Evolutionary conservation across 2,113 vertebrate genomes (phyloP).

Genomic region (Zingel zingel): DNA sequence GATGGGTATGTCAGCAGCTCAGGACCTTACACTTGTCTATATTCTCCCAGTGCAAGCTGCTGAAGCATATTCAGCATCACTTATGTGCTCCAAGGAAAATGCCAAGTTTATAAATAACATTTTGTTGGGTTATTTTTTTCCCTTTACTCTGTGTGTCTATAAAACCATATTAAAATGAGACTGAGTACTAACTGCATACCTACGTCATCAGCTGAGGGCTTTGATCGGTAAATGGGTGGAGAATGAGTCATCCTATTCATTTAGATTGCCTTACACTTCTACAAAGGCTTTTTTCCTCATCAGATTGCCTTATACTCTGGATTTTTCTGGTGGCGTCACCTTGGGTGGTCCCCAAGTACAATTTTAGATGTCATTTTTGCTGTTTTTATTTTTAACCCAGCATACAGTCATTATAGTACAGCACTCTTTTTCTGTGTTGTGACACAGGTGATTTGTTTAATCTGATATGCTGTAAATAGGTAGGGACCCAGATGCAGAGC

Average conservation of each 20-base stretch:
- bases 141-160: conserved; percentile 29
- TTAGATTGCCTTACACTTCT: conserved; percentile 51
- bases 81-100: conserved; percentile 59
- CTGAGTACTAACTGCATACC: conserved; percentile 13
- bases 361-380: conserved; percentile 15
- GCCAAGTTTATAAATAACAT: conserved; percentile 62
- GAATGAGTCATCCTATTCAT: conserved; percentile 73
- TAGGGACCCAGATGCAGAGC: conserved; percentile 28
- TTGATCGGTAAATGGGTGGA: conserved; percentile 63
- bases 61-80: conserved; percentile 41
- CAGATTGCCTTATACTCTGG: conserved; percentile 49
- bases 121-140: conserved; percentile 20
- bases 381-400: conserved; percentile 40
- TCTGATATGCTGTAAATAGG: conserved; percentile 31
- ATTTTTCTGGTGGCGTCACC: conserved; percentile 28
- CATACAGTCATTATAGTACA: neutral
- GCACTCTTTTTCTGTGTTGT: conserved; percentile 9
- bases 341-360: conserved; percentile 6
- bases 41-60: conserved; percentile 33
- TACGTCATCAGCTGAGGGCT: conserved; percentile 64
- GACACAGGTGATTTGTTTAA: conserved; percentile 35
- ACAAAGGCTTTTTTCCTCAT: conserved; percentile 50
- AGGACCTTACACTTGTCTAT: conserved; percentile 15
- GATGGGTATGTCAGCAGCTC: conserved; percentile 37
- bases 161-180: conserved; percentile 55